Conservation (phyloP, 2,113 vertebrate genomes). For the Ibidorhyncha struthersii region DNA sequence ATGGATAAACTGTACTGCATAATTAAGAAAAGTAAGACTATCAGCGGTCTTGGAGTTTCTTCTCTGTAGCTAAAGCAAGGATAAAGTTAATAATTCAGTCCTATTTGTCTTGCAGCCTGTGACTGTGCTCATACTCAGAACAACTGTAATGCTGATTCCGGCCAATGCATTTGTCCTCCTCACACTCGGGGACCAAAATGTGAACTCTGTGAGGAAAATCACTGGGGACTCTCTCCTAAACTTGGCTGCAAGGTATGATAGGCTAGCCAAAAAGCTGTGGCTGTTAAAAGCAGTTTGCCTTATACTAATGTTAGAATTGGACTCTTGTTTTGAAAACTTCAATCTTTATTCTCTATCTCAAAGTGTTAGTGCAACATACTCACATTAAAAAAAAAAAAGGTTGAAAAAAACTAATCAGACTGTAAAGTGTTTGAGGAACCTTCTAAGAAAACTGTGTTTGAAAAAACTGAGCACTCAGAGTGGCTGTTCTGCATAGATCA, state of each 20-base stretch:
- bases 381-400: background rate
- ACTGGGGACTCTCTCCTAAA: conserved; percentile 83
- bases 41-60: background rate
- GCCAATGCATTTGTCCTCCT: conserved; percentile 87
- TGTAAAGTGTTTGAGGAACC: background rate
- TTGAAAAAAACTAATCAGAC: background rate
- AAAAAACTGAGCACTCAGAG: background rate
- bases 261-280: background rate
- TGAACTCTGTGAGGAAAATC: conserved; percentile 79
- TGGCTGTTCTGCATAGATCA: background rate
- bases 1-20: background rate
- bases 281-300: background rate
- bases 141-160: conserved; percentile 82
- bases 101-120: conserved; percentile 79
- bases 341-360: background rate
- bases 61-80: background rate
- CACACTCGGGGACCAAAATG: conserved; percentile 84
- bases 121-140: conserved; percentile 87
- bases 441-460: background rate
- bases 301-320: background rate
- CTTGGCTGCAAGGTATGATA: conserved; percentile 86
- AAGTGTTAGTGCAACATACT: background rate
- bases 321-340: background rate
- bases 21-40: background rate
- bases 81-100: background rate